Conservation (phyloP, 2,888 invertebrate species). For the Phaedon cochleariae region DNA sequence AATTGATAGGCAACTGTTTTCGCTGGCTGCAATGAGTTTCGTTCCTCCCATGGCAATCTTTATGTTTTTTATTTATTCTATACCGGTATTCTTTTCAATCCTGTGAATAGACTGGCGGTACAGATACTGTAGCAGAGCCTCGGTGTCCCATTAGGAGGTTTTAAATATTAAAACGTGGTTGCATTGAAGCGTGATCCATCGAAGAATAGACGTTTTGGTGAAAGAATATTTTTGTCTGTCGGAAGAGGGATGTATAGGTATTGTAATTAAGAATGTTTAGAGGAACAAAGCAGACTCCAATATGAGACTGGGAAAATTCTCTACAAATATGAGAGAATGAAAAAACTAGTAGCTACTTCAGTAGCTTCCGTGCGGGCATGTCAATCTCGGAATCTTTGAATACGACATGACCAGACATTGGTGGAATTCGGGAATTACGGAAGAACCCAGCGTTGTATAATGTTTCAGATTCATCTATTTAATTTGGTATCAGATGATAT, state of each 20-base stretch:
- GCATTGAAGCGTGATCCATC: constrained; percentile 35
- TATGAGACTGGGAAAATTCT: constrained; percentile 7
- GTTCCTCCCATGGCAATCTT: constrained; percentile 34
- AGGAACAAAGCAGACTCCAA: constrained; percentile 19
- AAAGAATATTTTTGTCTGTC: constrained; percentile 31
- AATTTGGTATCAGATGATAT: too few species aligned
- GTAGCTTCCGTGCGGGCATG: too few species aligned
- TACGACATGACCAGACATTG: too few species aligned
- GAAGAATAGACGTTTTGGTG: constrained; percentile 38
- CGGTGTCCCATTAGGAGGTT: constrained; percentile 37
- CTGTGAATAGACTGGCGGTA: constrained; percentile 38
- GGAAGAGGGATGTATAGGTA: constrained; percentile 35
- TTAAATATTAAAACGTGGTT: constrained; percentile 40
- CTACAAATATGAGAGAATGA: neutral
- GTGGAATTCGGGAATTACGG: too few species aligned
- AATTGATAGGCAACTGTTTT: constrained; percentile 37
- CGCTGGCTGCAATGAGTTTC: constrained; percentile 35
- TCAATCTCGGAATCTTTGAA: too few species aligned
- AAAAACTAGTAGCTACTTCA: neutral
- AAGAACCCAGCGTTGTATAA: too few species aligned
- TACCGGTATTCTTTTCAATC: constrained; percentile 34
- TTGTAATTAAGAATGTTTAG: constrained; percentile 34
- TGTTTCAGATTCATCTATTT: too few species aligned
- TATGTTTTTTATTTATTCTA: constrained; percentile 41
- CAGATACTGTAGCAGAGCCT: constrained; percentile 36